Percentiles rank a stretch among this genome's conserved stretches.
These are phyloP conservation scores for Lepilemur septentrionalis DNA, from an alignment of 2,797 vertebrate species.

Conservation along the genomic window DNA sequence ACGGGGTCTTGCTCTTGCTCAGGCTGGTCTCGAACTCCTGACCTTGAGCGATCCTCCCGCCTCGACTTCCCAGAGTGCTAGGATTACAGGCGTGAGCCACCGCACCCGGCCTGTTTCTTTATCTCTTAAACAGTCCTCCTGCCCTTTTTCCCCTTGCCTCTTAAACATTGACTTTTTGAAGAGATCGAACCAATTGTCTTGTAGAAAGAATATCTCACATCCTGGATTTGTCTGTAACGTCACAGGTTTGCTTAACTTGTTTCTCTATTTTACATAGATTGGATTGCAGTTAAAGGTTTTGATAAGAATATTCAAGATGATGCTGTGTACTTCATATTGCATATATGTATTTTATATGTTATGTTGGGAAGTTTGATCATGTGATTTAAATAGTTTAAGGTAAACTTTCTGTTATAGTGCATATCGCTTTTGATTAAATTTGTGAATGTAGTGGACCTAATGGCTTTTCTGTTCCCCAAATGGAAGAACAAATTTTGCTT, in stretches of 20 bases:
- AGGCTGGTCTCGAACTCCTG: no score
- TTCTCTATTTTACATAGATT: not conserved
- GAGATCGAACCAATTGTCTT: not conserved
- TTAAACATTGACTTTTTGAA: not conserved
- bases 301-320: not conserved
- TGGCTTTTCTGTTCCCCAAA: not conserved
- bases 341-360: not conserved
- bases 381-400: not conserved
- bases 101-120: not conserved
- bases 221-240: not conserved
- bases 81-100: no score
- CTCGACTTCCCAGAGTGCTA: no score
- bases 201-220: not conserved
- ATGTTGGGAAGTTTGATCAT: not conserved
- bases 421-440: not conserved
- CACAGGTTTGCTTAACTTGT: not conserved
- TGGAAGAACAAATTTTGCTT: not conserved
- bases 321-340: not conserved
- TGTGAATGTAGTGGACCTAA: not conserved
- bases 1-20: no score
- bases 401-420: not conserved
- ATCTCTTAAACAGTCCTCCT: not conserved
- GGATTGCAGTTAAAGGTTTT: not conserved
- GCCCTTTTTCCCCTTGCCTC: not conserved
- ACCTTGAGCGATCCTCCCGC: no score